Percentiles rank a stretch among this genome's conserved stretches.
These are phyloP conservation scores for Phenacoccus solenopsis DNA, from an alignment of 1,140 invertebrate species.

Conservation along the genomic window DNA sequence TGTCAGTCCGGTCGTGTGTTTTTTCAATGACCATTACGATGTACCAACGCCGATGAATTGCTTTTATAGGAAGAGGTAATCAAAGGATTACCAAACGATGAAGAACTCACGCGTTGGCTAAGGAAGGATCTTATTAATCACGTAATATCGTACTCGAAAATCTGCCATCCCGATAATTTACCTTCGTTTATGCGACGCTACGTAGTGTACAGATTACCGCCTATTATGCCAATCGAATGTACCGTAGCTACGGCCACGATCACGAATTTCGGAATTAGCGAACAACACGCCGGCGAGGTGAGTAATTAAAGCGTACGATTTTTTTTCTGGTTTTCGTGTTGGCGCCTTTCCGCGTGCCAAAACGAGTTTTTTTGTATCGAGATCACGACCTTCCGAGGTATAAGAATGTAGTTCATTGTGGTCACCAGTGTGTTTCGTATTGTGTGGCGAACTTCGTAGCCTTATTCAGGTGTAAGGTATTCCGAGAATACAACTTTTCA, in stretches of 20 bases:
- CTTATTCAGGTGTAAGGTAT: too few species aligned
- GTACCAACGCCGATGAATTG: not conserved
- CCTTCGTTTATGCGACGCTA: constrained; percentile 4
- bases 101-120: not conserved
- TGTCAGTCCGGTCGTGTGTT: too few species aligned
- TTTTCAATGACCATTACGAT: too few species aligned
- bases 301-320: too few species aligned
- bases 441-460: too few species aligned
- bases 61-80: not conserved
- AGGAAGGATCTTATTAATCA: constrained; percentile 1
- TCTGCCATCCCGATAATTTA: constrained; percentile 8
- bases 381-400: too few species aligned
- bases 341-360: too few species aligned
- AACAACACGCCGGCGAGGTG: not conserved
- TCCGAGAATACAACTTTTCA: too few species aligned
- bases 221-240: constrained; percentile 3
- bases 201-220: constrained; percentile 8
- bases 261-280: not conserved
- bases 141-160: constrained; percentile 12
- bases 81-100: not conserved
- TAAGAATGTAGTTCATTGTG: too few species aligned
- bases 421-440: too few species aligned
- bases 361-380: too few species aligned
- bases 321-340: too few species aligned
- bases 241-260: not conserved